Conservation (phyloP, 2,888 invertebrate species). For the Fragum whitleyi region DNA sequence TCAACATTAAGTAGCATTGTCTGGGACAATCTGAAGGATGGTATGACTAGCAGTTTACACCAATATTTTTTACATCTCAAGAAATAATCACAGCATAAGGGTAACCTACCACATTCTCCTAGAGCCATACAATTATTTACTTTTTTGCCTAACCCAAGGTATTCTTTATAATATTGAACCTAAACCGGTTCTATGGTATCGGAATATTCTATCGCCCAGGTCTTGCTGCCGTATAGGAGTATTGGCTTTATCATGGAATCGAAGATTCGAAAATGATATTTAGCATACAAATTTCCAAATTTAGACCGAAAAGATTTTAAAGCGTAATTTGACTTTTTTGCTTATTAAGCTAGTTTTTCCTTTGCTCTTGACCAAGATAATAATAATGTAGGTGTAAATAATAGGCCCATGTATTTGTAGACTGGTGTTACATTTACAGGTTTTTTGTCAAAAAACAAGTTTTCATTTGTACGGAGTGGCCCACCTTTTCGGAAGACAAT, state of each 20-base stretch:
- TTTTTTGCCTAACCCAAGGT: neutral
- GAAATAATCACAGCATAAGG: conserved; percentile 13
- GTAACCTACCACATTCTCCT: conserved; percentile 18
- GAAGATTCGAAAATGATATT: too few relatives aligned
- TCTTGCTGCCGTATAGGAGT: too few relatives aligned
- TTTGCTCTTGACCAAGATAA: neutral
- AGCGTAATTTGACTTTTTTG: neutral
- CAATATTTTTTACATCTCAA: conserved; percentile 29
- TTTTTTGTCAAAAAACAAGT: neutral
- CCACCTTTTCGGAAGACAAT: too few relatives aligned
- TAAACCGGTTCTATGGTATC: too few relatives aligned
- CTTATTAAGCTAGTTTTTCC: neutral
- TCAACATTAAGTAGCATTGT: conserved; percentile 32
- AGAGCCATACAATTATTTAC: neutral
- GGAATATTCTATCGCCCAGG: too few relatives aligned
- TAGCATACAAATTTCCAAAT: too few relatives aligned
- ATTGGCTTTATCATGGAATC: too few relatives aligned
- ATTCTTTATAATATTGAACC: too few relatives aligned
- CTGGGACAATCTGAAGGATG: conserved; percentile 22
- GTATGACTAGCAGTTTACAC: conserved; percentile 24
- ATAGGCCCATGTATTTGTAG: neutral
- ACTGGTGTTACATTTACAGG: neutral
- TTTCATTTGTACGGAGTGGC: neutral
- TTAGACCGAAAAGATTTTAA: neutral
- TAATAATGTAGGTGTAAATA: neutral